Conservation (phyloP, 2,113 vertebrate species). For the Platanista minor region DNA sequence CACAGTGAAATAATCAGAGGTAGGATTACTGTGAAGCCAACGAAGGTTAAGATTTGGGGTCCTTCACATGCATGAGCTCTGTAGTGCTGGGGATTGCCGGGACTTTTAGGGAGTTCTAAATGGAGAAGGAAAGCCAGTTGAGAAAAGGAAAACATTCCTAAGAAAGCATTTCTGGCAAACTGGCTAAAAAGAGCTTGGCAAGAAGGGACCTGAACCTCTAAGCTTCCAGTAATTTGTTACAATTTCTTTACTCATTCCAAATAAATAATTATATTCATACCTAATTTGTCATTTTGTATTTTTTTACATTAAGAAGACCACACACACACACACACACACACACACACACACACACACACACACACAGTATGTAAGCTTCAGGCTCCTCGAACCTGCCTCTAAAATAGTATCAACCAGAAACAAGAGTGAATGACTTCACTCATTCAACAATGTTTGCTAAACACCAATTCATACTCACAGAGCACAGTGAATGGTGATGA, state of each 20-base stretch:
- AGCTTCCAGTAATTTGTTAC: not conserved
- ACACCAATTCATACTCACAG: not conserved
- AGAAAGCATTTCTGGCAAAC: not conserved
- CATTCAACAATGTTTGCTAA: not conserved
- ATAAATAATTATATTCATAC: not conserved
- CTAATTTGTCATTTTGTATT: not conserved
- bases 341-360: not conserved
- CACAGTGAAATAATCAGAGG: not conserved
- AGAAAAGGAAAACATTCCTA: not conserved
- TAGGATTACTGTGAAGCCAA: not conserved
- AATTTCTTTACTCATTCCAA: not conserved
- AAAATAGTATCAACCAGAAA: not conserved
- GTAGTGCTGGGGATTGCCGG: not conserved
- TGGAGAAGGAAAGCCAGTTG: not conserved
- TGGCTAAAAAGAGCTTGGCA: not conserved
- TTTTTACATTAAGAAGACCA: not conserved
- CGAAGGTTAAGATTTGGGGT: not conserved
- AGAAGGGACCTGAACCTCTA: not conserved
- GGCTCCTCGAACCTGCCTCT: not conserved
- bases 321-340: not conserved
- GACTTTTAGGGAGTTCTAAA: not conserved
- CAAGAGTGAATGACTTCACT: not conserved
- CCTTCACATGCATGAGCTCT: not conserved
- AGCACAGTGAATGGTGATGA: not conserved
- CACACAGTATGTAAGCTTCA: not conserved